Conservation (phyloP, 2,888 invertebrate species). For the Drosophila borealis region DNA sequence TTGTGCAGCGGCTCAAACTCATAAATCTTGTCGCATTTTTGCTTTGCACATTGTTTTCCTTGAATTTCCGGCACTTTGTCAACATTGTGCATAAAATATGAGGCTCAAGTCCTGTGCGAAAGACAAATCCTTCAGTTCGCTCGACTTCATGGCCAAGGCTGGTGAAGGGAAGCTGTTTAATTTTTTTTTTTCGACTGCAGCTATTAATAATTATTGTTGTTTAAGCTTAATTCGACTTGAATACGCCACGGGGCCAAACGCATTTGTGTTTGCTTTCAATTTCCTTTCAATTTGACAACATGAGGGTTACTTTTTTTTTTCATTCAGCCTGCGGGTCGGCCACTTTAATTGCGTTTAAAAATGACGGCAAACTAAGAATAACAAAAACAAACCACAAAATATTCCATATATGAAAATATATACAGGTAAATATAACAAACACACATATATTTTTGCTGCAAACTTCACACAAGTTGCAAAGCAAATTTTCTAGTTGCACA, state of each 20-base stretch:
- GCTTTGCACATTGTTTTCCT: conserved; percentile 59
- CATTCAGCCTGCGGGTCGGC: not conserved
- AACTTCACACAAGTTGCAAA: conserved; percentile 3
- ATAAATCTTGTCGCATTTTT: conserved; percentile 54
- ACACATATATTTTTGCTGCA: not conserved
- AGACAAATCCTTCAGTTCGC: not conserved
- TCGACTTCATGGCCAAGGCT: too few species aligned
- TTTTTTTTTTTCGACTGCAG: conserved; percentile 7
- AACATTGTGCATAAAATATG: conserved; percentile 21
- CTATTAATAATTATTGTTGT: conserved; percentile 34
- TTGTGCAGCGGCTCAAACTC: conserved; percentile 54
- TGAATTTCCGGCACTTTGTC: conserved; percentile 73
- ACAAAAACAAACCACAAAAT: conserved; percentile 7
- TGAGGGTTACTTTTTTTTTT: conserved; percentile 22
- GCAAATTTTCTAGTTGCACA: conserved; percentile 18
- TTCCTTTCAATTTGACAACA: conserved; percentile 40
- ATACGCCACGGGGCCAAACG: conserved; percentile 17
- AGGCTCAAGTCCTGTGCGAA: not conserved
- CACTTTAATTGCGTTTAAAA: conserved; percentile 64
- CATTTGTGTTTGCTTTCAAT: conserved; percentile 48
- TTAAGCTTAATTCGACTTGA: conserved; percentile 25
- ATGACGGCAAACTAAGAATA: conserved; percentile 30
- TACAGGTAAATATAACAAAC: not conserved
- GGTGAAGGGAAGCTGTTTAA: conserved; percentile 9
- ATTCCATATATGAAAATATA: not conserved